phyloP scores from a whole-genome alignment of 2,888 invertebrate genomes.

The Parnassius glacialis region DNA sequence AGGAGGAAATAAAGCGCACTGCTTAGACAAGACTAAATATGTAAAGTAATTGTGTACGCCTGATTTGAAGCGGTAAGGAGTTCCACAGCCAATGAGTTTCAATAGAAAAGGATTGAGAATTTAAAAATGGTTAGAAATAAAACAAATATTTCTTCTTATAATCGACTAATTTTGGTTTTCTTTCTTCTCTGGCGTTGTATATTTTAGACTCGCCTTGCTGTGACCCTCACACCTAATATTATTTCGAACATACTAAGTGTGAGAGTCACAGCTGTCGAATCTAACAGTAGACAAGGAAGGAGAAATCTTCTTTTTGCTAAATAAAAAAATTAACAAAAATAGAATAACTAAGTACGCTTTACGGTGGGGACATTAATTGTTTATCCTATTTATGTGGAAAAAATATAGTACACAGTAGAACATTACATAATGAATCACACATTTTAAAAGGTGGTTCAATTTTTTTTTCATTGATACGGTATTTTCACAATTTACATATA shows the following conservation, averaged over 20 bases:
- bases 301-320: conserved; percentile 20
- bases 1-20: too few species aligned
- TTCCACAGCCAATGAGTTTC: too few species aligned
- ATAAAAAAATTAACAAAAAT: conserved; percentile 1
- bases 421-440: neutral
- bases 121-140: too few species aligned
- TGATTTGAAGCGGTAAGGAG: too few species aligned
- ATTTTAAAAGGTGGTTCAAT: neutral
- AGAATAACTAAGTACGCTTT: neutral
- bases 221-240: conserved; percentile 72
- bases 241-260: conserved; percentile 51
- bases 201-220: conserved; percentile 49
- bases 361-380: too few species aligned
- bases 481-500: too few species aligned
- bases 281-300: conserved; percentile 19
- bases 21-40: too few species aligned
- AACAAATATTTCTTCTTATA: too few species aligned
- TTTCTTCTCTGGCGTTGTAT: conserved; percentile 25
- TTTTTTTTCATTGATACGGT: too few species aligned
- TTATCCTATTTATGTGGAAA: too few species aligned
- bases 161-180: conserved; percentile 8
- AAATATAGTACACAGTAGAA: neutral
- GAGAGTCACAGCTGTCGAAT: conserved; percentile 59
- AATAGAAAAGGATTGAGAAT: too few species aligned
- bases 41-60: too few species aligned